phyloP scores from a whole-genome alignment of 2,888 invertebrate genomes.

The Cheilosia vernalis region DNA sequence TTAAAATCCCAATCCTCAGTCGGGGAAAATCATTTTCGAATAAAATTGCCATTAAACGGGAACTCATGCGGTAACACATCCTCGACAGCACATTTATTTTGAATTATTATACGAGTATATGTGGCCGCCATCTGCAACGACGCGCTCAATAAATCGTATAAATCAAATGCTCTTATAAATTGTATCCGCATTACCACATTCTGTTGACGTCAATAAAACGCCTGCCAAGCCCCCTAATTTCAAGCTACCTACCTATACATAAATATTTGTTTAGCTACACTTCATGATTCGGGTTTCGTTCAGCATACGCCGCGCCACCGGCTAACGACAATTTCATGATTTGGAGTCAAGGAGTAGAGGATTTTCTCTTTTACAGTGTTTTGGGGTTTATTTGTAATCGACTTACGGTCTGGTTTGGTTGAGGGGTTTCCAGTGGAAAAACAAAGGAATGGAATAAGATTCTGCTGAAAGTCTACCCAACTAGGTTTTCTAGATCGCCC shows the following conservation, averaged over 20 bases:
- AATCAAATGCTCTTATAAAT: slow-evolving; percentile 26
- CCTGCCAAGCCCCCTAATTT: slow-evolving; percentile 10
- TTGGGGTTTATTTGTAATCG: background rate
- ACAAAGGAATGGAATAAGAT: too few species aligned
- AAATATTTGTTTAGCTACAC: background rate
- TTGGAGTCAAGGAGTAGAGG: too few species aligned
- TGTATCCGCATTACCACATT: slow-evolving; percentile 56
- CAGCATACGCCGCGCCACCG: background rate
- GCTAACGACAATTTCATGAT: background rate
- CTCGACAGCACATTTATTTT: slow-evolving; percentile 52
- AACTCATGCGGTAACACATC: slow-evolving; percentile 15
- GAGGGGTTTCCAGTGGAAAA: too few species aligned
- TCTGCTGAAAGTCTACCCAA: too few species aligned
- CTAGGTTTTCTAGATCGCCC: too few species aligned
- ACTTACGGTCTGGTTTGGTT: too few species aligned
- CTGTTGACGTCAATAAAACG: slow-evolving; percentile 8
- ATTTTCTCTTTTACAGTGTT: background rate
- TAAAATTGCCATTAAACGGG: slow-evolving; percentile 42
- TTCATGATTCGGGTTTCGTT: background rate
- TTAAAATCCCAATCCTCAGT: slow-evolving; percentile 5
- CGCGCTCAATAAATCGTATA: slow-evolving; percentile 13
- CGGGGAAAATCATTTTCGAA: slow-evolving; percentile 37
- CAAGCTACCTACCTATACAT: background rate
- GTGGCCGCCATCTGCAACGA: slow-evolving; percentile 16
- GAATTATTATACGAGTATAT: slow-evolving; percentile 20